Evolutionary conservation across 2,797 vertebrate species (phyloP), one percentile per base, ranked within the genome.

Genomic region (Hyperoplus lanceolatus): DNA sequence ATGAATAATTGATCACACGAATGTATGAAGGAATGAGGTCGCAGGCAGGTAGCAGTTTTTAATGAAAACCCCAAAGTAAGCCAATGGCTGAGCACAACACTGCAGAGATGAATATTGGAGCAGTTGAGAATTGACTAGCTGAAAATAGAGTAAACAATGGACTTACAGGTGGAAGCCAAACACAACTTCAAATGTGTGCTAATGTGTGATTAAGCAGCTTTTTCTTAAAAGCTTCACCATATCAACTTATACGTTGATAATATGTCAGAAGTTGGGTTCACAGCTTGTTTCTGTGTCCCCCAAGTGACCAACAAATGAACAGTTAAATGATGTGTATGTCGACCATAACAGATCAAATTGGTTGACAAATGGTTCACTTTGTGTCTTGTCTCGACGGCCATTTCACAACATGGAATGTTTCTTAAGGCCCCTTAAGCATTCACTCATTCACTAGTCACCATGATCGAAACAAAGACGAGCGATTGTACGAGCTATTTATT

Each of bases 401-500:
- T 51, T 50, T 12, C 38, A 69, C 38, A 43, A 50, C 29, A 15
- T 7, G 12, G 53, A 29, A 29, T 29, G 29, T 29, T 29, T 29
- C 29, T 29, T 29, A 29, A 29, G 29, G 29, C 29, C 38, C 57
- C 21, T 15, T 58, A 9, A 5, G 38, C 54, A 54, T 42, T 53
- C n/a, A 42, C 38, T 57, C 43, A 57, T 58, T 73, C 70, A 70
- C 48, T 73, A 56, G 21, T 74, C 63, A 46, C 10, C 55, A 45
- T 51, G 43, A 76, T 53, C 54, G 39, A 36, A 39, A 16, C 49
- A 49, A 57, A 70, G 21, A 56, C 41, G 14, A 63, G 59, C 21
- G 38, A 51, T 36, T 55, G 6, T 46, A 41, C 3, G 16, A 11
- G 43, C 5, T 2, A 39, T 69, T 72, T 68, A 45, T 48, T 58